These are phyloP conservation scores for Hirundo rustica DNA, from an alignment of 2,797 vertebrate genomes.

Conservation along the genomic window DNA sequence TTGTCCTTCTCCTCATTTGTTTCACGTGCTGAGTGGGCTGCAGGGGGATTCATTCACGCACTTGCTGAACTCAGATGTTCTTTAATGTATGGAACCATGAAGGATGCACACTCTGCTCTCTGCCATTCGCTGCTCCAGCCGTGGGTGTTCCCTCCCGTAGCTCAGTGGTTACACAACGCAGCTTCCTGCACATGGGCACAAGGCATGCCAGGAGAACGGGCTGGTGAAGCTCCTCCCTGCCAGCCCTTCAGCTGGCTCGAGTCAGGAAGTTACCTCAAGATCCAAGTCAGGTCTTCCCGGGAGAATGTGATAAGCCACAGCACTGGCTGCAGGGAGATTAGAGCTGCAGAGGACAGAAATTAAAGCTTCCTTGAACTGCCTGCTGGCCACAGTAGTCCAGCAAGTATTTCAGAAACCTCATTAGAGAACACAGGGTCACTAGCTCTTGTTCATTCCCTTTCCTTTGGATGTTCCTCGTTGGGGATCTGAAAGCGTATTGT, in stretches of 20 bases:
- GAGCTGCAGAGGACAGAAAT: neutral
- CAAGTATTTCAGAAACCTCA: neutral
- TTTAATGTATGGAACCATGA: neutral
- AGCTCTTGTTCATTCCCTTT: neutral
- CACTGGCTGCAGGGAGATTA: neutral
- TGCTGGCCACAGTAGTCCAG: neutral
- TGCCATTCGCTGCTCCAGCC: neutral
- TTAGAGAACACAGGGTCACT: neutral
- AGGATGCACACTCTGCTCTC: neutral
- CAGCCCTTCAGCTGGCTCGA: neutral
- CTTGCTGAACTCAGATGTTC: neutral
- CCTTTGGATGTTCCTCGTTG: rapidly evolving
- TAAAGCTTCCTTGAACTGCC: neutral
- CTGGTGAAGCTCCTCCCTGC: neutral
- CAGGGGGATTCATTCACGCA: neutral
- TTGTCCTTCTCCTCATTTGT: neutral
- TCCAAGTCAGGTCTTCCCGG: neutral
- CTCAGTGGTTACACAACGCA: neutral
- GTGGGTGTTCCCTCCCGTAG: neutral
- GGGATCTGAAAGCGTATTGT: neutral
- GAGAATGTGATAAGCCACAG: neutral
- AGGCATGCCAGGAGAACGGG: neutral
- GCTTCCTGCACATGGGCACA: constrained; percentile 29
- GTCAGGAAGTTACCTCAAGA: neutral
- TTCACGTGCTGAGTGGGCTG: neutral